phyloP scores from a whole-genome alignment of 2,113 vertebrate species.

The Cnemophilus loriae region DNA sequence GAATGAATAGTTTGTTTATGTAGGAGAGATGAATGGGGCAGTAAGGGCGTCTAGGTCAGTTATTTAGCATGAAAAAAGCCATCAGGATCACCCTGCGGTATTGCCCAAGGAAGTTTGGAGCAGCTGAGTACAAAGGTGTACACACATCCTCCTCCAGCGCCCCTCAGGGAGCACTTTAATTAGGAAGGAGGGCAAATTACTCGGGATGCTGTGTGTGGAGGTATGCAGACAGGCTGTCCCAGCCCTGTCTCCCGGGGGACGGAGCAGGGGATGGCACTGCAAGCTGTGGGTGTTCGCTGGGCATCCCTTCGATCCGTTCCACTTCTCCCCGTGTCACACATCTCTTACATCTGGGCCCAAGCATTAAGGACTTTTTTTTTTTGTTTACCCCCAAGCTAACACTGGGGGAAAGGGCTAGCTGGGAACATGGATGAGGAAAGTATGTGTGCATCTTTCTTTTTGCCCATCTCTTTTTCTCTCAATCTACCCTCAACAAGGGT shows the following conservation, averaged over 20 bases:
- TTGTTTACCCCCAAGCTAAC: background rate
- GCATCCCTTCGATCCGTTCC: background rate
- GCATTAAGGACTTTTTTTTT: background rate
- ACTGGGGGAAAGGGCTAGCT: background rate
- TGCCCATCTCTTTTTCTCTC: conserved; percentile 67
- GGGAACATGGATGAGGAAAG: conserved; percentile 43
- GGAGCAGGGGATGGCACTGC: background rate
- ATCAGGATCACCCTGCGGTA: conserved; percentile 14
- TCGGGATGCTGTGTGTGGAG: background rate
- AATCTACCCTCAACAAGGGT: conserved; percentile 78
- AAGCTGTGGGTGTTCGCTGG: background rate
- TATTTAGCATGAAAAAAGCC: conserved; percentile 64
- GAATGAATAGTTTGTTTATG: conserved; percentile 60
- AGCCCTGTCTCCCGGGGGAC: background rate
- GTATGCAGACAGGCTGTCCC: background rate
- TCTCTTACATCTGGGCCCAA: background rate
- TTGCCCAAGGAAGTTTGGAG: conserved; percentile 30
- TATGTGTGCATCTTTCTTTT: conserved; percentile 57
- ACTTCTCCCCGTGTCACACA: background rate
- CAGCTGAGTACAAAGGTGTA: conserved; percentile 51
- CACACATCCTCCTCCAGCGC: background rate
- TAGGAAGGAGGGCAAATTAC: conserved; percentile 44
- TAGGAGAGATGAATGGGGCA: conserved; percentile 53
- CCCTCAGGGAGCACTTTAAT: conserved; percentile 53
- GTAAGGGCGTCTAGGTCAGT: conserved; percentile 50